Conservation (phyloP, 2,888 invertebrate genomes). For the Drosophila yooni region DNA sequence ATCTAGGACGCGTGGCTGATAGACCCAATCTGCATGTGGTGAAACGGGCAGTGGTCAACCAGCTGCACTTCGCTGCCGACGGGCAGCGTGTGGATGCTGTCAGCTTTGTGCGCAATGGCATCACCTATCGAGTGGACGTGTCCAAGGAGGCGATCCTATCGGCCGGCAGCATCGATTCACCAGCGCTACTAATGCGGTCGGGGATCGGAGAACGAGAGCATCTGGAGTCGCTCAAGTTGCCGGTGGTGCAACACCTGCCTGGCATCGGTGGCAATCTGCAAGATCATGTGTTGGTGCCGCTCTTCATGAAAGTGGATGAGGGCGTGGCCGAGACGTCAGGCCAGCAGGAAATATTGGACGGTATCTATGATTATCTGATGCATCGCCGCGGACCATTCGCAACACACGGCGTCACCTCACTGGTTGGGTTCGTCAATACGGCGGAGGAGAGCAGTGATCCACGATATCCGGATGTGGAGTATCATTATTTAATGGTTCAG, state of each 20-base stretch:
- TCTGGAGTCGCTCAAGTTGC: constrained; percentile 64
- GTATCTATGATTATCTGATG: constrained; percentile 85
- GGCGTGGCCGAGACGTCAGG: constrained; percentile 33
- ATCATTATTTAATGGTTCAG: constrained; percentile 84
- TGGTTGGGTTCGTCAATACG: constrained; percentile 87
- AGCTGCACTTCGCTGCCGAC: constrained; percentile 86
- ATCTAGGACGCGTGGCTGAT: constrained; percentile 86
- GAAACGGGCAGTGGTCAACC: constrained; percentile 86
- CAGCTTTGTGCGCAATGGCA: constrained; percentile 86
- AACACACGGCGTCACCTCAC: constrained; percentile 83
- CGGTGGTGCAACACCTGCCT: constrained; percentile 62
- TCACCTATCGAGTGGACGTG: constrained; percentile 51
- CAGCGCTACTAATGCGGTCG: constrained; percentile 83
- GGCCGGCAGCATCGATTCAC: constrained; percentile 81
- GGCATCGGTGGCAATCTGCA: constrained; percentile 91
- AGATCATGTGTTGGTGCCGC: constrained; percentile 89
- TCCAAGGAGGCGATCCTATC: constrained; percentile 80
- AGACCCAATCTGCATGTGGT: constrained; percentile 87
- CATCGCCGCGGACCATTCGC: constrained; percentile 86
- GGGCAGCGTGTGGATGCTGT: constrained; percentile 85
- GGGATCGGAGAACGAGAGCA: constrained; percentile 81
- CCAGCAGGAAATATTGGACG: constrained; percentile 76
- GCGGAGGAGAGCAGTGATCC: constrained; percentile 83
- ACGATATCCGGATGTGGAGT: constrained; percentile 87
- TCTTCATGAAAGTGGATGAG: constrained; percentile 84